Evolutionary conservation across 1,140 invertebrate species (phyloP).

Genomic region (Temnothorax longispinosus): DNA sequence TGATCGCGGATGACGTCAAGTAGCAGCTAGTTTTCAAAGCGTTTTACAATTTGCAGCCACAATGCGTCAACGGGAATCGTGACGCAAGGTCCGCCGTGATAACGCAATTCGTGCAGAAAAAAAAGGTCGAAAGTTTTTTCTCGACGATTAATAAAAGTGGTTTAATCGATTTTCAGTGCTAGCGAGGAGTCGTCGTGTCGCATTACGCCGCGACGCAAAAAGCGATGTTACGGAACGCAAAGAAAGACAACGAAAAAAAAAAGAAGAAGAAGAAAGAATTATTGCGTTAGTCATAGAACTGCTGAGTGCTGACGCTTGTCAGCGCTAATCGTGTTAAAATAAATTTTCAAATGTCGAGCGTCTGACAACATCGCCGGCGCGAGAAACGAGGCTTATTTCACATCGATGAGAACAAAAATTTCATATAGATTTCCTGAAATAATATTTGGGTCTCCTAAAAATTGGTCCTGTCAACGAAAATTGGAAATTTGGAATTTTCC

Average conservation of each 20-base stretch:
- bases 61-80: constrained; percentile 50
- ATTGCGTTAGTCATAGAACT: constrained; percentile 1
- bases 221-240: background rate
- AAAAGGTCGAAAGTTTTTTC: constrained; percentile 42
- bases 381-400: background rate
- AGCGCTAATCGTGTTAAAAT: background rate
- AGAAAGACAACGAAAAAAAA: background rate
- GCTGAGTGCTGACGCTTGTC: constrained; percentile 6
- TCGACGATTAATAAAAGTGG: constrained; percentile 35
- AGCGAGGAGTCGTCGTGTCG: background rate
- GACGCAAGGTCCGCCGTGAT: constrained; percentile 40
- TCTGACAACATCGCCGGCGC: background rate
- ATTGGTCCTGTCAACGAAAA: background rate
- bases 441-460: background rate
- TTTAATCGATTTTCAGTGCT: constrained; percentile 33
- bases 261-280: background rate
- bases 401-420: background rate
- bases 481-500: background rate
- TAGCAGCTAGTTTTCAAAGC: constrained; percentile 61
- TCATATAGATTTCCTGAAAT: background rate
- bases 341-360: constrained; percentile 10
- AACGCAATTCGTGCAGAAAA: constrained; percentile 50
- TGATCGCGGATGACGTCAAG: constrained; percentile 65
- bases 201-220: constrained; percentile 3
- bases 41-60: constrained; percentile 59